Conservation (phyloP, 2,113 vertebrate genomes). For the Sphaerodactylus townsendi region DNA sequence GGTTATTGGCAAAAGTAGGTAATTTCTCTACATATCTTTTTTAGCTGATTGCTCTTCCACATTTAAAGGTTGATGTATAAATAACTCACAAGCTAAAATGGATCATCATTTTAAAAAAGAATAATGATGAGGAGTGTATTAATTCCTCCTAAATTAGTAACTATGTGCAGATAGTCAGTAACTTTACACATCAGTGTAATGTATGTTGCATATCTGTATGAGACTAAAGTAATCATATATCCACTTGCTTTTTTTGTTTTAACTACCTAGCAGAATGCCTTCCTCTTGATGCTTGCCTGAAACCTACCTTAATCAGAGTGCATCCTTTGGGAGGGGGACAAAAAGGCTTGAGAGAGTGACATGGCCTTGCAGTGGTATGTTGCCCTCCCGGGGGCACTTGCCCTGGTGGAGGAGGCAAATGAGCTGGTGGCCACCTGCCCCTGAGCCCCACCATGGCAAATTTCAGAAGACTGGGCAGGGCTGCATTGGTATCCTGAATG, state of each 20-base stretch:
- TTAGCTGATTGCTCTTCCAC: neutral
- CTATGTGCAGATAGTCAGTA: constrained; percentile 25
- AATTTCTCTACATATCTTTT: constrained; percentile 54
- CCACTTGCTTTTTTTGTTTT: neutral
- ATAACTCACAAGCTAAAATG: constrained; percentile 28
- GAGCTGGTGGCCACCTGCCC: too few species aligned
- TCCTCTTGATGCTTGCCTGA: too few species aligned
- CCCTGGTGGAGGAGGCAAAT: too few species aligned
- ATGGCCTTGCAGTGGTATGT: too few species aligned
- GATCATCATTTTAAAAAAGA: constrained; percentile 35
- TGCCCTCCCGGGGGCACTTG: too few species aligned
- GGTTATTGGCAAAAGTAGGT: constrained; percentile 43
- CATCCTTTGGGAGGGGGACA: too few species aligned
- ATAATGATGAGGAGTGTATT: neutral
- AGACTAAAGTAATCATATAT: neutral
- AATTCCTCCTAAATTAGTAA: constrained; percentile 24
- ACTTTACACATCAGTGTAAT: neutral
- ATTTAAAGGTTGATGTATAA: constrained; percentile 40
- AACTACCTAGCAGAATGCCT: neutral
- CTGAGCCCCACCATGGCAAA: too few species aligned
- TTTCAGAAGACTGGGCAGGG: too few species aligned
- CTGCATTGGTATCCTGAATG: too few species aligned
- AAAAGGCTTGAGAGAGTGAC: too few species aligned
- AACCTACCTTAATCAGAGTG: too few species aligned
- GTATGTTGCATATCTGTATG: fast-evolving